Conservation (phyloP, 2,797 vertebrate genomes). For the Alectoris magna region DNA sequence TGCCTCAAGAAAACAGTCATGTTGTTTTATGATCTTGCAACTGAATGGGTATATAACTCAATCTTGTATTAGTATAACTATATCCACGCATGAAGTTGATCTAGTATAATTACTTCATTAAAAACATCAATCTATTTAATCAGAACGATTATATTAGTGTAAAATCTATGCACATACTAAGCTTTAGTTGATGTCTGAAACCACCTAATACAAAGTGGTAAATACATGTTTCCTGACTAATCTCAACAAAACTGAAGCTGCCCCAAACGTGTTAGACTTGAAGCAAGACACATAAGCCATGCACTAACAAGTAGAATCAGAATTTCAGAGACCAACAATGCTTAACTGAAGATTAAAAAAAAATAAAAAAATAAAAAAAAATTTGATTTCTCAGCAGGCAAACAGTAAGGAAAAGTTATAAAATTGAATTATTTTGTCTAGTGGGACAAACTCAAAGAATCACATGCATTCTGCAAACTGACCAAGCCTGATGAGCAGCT, state of each 20-base stretch:
- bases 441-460: not conserved
- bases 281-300: not conserved
- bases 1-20: not conserved
- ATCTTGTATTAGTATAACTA: not conserved
- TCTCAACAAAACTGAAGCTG: not conserved
- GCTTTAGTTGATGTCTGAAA: not conserved
- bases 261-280: not conserved
- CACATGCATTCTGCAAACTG: not conserved
- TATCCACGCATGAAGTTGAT: not conserved
- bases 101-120: conserved; percentile 15
- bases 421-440: not conserved
- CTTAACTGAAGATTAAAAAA: not conserved
- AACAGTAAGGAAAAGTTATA: not conserved
- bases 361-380: conserved; percentile 9
- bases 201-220: not conserved
- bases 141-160: not conserved
- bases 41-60: not conserved
- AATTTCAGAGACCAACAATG: not conserved
- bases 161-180: not conserved
- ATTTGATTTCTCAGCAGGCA: not conserved
- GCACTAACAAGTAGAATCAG: not conserved
- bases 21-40: not conserved
- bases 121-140: conserved; percentile 30
- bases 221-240: not conserved
- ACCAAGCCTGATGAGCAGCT: not conserved